Base-by-base conservation (phyloP, 2,113 vertebrate genomes). In the Atrichornis clamosus region DNA sequence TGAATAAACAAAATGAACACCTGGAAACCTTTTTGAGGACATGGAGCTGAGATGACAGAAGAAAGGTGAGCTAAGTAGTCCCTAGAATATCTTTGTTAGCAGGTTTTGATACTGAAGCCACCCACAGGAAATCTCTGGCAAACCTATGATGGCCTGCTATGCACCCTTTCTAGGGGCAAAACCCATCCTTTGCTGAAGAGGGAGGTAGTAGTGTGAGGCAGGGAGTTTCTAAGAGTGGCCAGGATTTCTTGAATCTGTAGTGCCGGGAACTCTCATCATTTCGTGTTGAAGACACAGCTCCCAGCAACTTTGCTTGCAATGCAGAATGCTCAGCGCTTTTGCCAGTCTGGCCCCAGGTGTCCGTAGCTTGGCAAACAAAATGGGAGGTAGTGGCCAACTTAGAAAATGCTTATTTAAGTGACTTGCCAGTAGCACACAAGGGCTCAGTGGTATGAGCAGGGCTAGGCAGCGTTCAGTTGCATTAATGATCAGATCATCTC, bases 361-460 rank as follows among this genome's bases (percentile, higher is more conserved):
- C 95, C 20, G 0, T 37, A 55, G 90, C 68, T 76, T 96, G 95
- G 91, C 92, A 95, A 96, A 78, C 7, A 87, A 55, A 90, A 85
- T 2, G 23, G 75, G 90, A 91, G 27, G 11, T 65, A 67, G 50
- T 83, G 63, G 91, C 94, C 96, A 96, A 80, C 53, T 73, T 53
- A 83, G 84, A 93, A 96, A 96, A 83, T 67, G 87, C 74, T 91
- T 87, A 72, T 89, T 95, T 94, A 89, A 93, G 84, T 73, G 74
- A 50, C 60, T 94, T 96, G 93, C 94, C 94, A 95, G 78, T 78
- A 93, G 62, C 46, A 95, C 69, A 87, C 67, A 95, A 93, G 89
- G 63, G 44, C 56, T 82, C 87, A 77, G 79, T 77, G 39, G 75
- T 10, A 94, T 72, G 24, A 95, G 39, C 50, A 67, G 37, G 41